Percentiles rank a stretch among this genome's conserved stretches.
phyloP scores from a whole-genome alignment of 2,113 vertebrate genomes.

The Paraplagusia blochii region DNA sequence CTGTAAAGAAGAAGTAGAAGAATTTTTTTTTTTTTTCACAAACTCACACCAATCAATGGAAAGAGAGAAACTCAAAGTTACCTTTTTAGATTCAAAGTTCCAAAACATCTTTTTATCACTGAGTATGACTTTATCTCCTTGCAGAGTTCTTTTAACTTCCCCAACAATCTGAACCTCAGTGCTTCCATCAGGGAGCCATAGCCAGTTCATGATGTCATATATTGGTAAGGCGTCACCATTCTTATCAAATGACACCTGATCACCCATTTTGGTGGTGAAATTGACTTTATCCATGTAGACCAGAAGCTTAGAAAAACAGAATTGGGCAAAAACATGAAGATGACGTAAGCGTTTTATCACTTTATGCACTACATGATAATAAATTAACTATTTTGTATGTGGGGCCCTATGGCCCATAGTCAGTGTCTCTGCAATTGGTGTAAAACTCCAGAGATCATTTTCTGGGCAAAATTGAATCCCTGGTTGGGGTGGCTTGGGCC shows the following conservation, averaged over 20 bases:
- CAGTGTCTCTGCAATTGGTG: no score
- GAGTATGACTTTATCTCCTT: not conserved
- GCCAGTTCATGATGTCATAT: not conserved
- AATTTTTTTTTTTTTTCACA: no score
- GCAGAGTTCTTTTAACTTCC: not conserved
- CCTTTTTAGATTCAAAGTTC: not conserved
- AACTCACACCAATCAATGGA: not conserved
- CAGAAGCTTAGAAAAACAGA: not conserved
- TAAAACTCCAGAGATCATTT: no score
- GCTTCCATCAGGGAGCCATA: not conserved
- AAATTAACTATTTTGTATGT: no score
- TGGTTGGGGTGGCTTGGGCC: no score
- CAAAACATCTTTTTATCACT: not conserved
- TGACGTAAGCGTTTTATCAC: no score
- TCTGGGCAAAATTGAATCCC: no score
- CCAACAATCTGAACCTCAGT: not conserved
- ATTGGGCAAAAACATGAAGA: not conserved
- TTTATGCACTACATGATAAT: no score
- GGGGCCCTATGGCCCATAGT: no score
- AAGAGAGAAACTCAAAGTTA: not conserved
- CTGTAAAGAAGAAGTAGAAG: conserved; percentile 30
- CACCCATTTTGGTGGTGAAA: not conserved
- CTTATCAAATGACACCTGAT: not conserved
- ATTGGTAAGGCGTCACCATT: not conserved
- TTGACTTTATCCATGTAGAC: not conserved